Evolutionary conservation across 1,140 invertebrate genomes (phyloP).

Genomic region (Scylla paramamosain): DNA sequence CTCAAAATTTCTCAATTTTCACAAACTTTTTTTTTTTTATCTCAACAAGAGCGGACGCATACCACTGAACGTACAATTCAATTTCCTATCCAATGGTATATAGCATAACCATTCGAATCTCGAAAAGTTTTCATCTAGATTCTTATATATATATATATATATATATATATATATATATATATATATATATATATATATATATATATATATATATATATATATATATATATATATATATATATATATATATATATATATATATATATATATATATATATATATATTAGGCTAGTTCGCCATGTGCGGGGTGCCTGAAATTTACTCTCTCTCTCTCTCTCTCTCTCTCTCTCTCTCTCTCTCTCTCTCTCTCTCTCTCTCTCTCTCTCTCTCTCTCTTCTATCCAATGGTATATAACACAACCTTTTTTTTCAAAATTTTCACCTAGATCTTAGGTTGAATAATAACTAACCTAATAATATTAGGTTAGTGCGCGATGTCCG

Average conservation of each 20-base stretch:
- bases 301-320: neutral
- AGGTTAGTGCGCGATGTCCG: no score
- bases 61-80: no score
- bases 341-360: neutral
- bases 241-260: constrained; percentile 47
- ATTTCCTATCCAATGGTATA: no score
- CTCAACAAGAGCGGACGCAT: no score
- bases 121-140: neutral
- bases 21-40: no score
- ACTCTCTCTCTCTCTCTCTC: neutral
- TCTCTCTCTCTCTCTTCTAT: no score
- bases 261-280: constrained; percentile 50
- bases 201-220: constrained; percentile 49
- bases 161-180: constrained; percentile 45
- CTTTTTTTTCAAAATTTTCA: no score
- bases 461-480: no score
- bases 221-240: constrained; percentile 39
- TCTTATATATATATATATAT: constrained; percentile 39
- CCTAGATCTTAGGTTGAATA: no score
- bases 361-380: no score
- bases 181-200: constrained; percentile 52
- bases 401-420: no score
- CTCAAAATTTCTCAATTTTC: no score
- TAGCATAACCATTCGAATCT: neutral
- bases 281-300: neutral